Evolutionary conservation across 2,888 invertebrate genomes (phyloP).

Genomic region (Tanypteryx hageni): DNA sequence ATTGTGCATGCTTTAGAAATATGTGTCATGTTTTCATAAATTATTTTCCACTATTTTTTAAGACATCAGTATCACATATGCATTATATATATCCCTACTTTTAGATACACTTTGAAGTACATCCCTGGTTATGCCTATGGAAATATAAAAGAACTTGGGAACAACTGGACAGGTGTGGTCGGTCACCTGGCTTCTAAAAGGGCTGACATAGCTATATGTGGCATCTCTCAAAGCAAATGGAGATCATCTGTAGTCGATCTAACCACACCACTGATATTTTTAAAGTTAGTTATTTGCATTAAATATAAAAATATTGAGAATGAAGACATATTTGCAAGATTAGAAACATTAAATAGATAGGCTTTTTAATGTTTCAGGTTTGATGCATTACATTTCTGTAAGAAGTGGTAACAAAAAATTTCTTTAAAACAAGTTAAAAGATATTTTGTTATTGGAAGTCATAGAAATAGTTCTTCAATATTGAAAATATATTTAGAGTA

Average conservation of each 20-base stretch:
- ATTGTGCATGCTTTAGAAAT: not conserved
- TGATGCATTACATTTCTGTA: too few relatives aligned
- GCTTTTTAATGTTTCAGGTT: not conserved
- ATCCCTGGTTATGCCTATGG: slow-evolving; percentile 55
- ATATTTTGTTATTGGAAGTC: not conserved
- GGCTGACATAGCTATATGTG: slow-evolving; percentile 53
- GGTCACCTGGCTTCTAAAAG: slow-evolving; percentile 42
- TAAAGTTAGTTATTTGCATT: not conserved
- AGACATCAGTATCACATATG: not conserved
- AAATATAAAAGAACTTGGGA: slow-evolving; percentile 49
- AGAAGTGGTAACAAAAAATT: not conserved
- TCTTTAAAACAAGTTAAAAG: not conserved
- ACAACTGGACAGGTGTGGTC: slow-evolving; percentile 57
- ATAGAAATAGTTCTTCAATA: not conserved
- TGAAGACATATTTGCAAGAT: too few relatives aligned
- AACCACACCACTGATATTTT: slow-evolving; percentile 29
- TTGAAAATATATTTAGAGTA: not conserved
- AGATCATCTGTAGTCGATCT: slow-evolving; percentile 41
- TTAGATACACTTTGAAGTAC: slow-evolving; percentile 23
- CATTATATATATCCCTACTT: not conserved
- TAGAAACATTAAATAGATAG: too few relatives aligned
- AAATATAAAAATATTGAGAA: too few relatives aligned
- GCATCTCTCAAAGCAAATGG: slow-evolving; percentile 54
- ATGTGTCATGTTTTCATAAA: not conserved
- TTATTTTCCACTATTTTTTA: not conserved